Conservation (phyloP, 2,888 invertebrate species). For the Argyresthia goedartella region DNA sequence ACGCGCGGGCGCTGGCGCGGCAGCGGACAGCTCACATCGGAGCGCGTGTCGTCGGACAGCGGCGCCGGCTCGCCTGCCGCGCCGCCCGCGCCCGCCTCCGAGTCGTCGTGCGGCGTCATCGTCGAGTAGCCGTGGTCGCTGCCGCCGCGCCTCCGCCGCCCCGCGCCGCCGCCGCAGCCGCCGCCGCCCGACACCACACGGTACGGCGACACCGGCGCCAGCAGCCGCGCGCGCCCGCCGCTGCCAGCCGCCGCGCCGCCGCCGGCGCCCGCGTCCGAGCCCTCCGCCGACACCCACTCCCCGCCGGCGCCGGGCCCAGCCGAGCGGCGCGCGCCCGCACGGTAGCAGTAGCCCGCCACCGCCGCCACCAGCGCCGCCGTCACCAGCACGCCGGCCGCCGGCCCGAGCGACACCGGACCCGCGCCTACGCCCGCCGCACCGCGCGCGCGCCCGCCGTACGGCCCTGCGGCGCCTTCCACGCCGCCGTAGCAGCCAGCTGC, state of each 20-base stretch:
- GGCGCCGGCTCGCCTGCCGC: conserved; percentile 76
- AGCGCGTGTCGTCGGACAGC: conserved; percentile 61
- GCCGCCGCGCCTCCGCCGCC: conserved; percentile 71
- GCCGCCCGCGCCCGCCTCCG: conserved; percentile 84
- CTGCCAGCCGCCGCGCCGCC: conserved; percentile 73
- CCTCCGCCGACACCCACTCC: conserved; percentile 22
- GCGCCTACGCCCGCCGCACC: conserved; percentile 56
- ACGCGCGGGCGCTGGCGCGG: no score
- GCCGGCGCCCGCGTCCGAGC: conserved; percentile 70
- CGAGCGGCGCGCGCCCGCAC: conserved; percentile 71
- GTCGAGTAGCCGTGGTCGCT: conserved; percentile 97
- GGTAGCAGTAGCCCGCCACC: conserved; percentile 87
- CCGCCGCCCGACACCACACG: conserved; percentile 41
- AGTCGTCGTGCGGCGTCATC: conserved; percentile 93
- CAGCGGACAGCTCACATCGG: conserved; percentile 71
- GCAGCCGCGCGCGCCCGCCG: conserved; percentile 76
- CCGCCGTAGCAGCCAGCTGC: conserved; percentile 89
- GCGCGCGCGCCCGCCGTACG: conserved; percentile 88
- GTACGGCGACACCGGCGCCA: conserved; percentile 86
- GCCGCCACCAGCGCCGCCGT: conserved; percentile 85
- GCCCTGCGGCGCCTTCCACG: conserved; percentile 84
- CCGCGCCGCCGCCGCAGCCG: no score
- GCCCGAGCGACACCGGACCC: conserved; percentile 84
- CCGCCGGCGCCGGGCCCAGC: conserved; percentile 78
- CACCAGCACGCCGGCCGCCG: conserved; percentile 88